phyloP scores from a whole-genome alignment of 2,797 vertebrate genomes.

The Hipposideros larvatus region DNA sequence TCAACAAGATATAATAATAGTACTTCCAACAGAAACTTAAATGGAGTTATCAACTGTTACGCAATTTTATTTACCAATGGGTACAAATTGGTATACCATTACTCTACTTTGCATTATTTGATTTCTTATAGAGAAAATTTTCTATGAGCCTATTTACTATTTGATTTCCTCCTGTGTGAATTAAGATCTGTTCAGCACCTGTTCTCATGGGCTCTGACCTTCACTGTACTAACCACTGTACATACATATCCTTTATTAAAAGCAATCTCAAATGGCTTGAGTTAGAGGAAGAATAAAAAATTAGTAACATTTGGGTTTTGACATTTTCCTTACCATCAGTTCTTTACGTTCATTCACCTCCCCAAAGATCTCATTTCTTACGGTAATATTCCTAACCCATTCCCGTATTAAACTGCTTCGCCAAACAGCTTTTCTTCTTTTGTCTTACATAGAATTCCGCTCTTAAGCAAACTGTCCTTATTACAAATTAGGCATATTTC shows the following conservation, averaged over 20 bases:
- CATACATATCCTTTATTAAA: slow-evolving; percentile 12
- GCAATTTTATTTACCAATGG: background rate
- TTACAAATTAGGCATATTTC: background rate
- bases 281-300: slow-evolving; percentile 16
- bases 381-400: background rate
- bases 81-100: background rate
- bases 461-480: slow-evolving; percentile 26
- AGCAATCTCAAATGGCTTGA: background rate
- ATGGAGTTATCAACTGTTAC: background rate
- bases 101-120: background rate
- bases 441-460: background rate
- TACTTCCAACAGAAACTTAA: background rate
- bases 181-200: slow-evolving; percentile 25
- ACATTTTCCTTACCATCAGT: slow-evolving; percentile 27
- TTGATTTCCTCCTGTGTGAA: background rate
- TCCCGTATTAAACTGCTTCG: slow-evolving; percentile 3
- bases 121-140: slow-evolving; percentile 10
- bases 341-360: slow-evolving; percentile 26
- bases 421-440: slow-evolving; percentile 49
- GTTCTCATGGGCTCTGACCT: slow-evolving; percentile 6
- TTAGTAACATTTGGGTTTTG: background rate
- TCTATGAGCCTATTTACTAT: background rate
- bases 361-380: background rate
- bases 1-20: background rate
- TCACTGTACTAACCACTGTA: background rate